Evolutionary conservation across 1,140 invertebrate genomes (phyloP).

Genomic region (Oscheius sp.): DNA sequence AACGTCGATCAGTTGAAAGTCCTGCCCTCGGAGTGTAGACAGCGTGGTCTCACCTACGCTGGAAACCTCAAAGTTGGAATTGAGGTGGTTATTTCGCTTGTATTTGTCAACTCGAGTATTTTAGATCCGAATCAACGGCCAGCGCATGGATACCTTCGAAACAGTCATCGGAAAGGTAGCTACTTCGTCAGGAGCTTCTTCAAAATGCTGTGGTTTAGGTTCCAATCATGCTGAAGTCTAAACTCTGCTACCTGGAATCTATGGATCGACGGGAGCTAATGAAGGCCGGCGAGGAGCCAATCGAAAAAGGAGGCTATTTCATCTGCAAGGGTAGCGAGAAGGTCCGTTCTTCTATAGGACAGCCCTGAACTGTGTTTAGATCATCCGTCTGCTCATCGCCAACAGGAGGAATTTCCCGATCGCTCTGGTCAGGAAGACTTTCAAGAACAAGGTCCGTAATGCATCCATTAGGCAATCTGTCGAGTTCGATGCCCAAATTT

Average conservation of each 20-base stretch:
- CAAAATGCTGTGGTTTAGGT: slow-evolving; percentile 36
- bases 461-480: not conserved
- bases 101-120: not conserved
- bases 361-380: slow-evolving; percentile 21
- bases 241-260: slow-evolving; percentile 51
- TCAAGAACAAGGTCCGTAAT: slow-evolving; percentile 44
- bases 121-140: slow-evolving; percentile 44
- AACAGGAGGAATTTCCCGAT: slow-evolving; percentile 58
- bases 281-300: slow-evolving; percentile 50
- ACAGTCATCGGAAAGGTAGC: slow-evolving; percentile 42
- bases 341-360: slow-evolving; percentile 23
- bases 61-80: slow-evolving; percentile 49
- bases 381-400: slow-evolving; percentile 52
- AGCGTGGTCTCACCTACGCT: slow-evolving; percentile 54
- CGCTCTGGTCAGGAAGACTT: slow-evolving; percentile 48
- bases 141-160: slow-evolving; percentile 46
- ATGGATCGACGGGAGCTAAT: slow-evolving; percentile 46
- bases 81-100: slow-evolving; percentile 22
- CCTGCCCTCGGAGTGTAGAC: slow-evolving; percentile 56
- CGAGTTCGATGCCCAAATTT: too few relatives aligned
- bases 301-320: slow-evolving; percentile 58
- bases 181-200: not conserved
- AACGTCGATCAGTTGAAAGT: slow-evolving; percentile 17
- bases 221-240: slow-evolving; percentile 57
- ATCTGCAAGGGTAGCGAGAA: slow-evolving; percentile 59